Evolutionary conservation across 2,888 invertebrate genomes (phyloP).

Genomic region (Catocala nupta): DNA sequence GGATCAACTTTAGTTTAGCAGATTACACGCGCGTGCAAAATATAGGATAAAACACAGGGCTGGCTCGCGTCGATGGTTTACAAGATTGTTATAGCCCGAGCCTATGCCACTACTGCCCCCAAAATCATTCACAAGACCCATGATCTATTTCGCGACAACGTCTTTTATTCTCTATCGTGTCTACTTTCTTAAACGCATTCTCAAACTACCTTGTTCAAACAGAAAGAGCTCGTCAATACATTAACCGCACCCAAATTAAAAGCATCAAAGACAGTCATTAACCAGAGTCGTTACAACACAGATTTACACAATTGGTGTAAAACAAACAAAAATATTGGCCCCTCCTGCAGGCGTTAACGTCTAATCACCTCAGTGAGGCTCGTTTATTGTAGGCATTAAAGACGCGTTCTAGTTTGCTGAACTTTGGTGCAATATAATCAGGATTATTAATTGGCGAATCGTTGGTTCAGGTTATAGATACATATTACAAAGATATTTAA

Average conservation of each 20-base stretch:
- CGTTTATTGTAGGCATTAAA: slow-evolving; percentile 79
- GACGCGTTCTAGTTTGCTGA: slow-evolving; percentile 64
- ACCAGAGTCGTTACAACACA: slow-evolving; percentile 52
- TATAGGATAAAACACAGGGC: no score
- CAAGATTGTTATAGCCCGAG: no score
- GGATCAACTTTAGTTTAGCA: no score
- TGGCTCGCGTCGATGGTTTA: no score
- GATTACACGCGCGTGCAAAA: no score
- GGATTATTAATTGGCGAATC: no score
- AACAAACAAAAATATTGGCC: slow-evolving; percentile 64
- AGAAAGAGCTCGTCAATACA: slow-evolving; percentile 40
- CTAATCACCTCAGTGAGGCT: slow-evolving; percentile 72
- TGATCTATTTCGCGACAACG: not conserved
- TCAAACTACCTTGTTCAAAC: slow-evolving; percentile 14
- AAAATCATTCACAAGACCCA: no score
- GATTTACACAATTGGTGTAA: slow-evolving; percentile 68
- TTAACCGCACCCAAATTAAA: slow-evolving; percentile 46
- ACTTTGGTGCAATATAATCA: slow-evolving; percentile 57
- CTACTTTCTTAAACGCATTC: slow-evolving; percentile 2
- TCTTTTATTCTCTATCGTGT: not conserved
- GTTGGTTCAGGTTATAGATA: no score
- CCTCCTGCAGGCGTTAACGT: slow-evolving; percentile 59
- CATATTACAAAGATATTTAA: no score
- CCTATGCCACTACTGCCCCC: no score
- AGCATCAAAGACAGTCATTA: slow-evolving; percentile 57